Evolutionary conservation across 2,888 invertebrate species (phyloP).

Genomic region (Resseliella maxima): DNA sequence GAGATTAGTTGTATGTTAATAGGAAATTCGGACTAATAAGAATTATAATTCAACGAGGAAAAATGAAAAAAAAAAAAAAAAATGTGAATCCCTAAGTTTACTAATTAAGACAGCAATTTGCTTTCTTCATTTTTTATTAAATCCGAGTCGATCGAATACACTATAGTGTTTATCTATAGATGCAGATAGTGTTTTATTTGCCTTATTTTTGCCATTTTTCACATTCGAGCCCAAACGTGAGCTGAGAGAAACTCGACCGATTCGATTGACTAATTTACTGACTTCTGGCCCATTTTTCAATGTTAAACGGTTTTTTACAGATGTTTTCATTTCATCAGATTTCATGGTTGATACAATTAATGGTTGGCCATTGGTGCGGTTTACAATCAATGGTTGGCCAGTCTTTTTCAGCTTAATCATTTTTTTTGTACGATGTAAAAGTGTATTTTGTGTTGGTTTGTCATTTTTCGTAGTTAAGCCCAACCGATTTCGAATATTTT

Average conservation of each 20-base stretch:
- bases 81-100: not conserved
- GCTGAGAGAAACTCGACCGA: slow-evolving; percentile 60
- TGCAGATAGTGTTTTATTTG: not conserved
- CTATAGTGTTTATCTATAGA: too few species aligned
- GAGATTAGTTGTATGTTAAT: not conserved
- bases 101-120: not conserved
- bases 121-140: slow-evolving; percentile 59
- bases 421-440: slow-evolving; percentile 64
- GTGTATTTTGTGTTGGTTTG: slow-evolving; percentile 58
- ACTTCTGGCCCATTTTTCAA: slow-evolving; percentile 54
- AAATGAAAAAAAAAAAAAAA: not conserved
- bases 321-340: slow-evolving; percentile 65
- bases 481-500: slow-evolving; percentile 63
- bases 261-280: slow-evolving; percentile 61
- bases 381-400: not conserved
- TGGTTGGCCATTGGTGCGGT: slow-evolving; percentile 61
- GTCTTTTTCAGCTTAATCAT: slow-evolving; percentile 64
- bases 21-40: not conserved
- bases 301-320: slow-evolving; percentile 65
- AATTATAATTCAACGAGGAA: not conserved
- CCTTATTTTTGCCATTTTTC: slow-evolving; percentile 56
- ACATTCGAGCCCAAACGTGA: slow-evolving; percentile 58
- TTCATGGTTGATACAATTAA: slow-evolving; percentile 63
- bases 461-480: slow-evolving; percentile 61
- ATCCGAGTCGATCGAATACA: slow-evolving; percentile 66